Evolutionary conservation across 2,797 vertebrate genomes (phyloP).

Genomic region (Rhinatrema bivittatum): DNA sequence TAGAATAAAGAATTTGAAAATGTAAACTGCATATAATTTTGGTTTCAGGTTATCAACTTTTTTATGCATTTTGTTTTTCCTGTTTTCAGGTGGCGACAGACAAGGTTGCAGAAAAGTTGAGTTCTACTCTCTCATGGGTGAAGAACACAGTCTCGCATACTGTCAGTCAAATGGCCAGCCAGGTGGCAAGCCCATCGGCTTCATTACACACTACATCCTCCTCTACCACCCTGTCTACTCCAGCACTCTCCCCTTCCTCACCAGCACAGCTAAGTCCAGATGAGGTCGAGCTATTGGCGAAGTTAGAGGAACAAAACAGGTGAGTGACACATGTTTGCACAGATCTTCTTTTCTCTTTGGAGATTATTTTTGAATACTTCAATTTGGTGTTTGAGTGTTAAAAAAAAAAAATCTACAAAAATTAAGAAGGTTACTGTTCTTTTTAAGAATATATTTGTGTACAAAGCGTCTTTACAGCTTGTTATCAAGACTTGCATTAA

Average conservation of each 20-base stretch:
- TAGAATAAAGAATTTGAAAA: too few species aligned
- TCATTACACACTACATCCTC: slow-evolving; percentile 72
- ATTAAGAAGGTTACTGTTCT: too few species aligned
- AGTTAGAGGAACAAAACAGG: slow-evolving; percentile 97
- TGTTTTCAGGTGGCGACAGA: slow-evolving; percentile 92
- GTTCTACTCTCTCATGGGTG: slow-evolving; percentile 99
- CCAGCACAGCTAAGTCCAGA: slow-evolving; percentile 87
- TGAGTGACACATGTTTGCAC: slow-evolving; percentile 32
- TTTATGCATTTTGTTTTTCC: slow-evolving; percentile 9
- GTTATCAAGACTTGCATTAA: too few species aligned
- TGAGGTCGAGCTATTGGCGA: slow-evolving; percentile 87
- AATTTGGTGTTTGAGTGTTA: neutral
- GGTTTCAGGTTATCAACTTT: too few species aligned
- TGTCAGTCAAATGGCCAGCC: slow-evolving; percentile 99
- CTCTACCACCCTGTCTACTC: slow-evolving; percentile 79
- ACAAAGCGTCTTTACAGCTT: too few species aligned
- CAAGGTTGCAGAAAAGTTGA: slow-evolving; percentile 94
- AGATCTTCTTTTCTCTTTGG: neutral
- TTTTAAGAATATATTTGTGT: too few species aligned
- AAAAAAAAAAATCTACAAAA: too few species aligned
- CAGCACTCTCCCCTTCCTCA: slow-evolving; percentile 70
- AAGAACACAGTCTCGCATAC: slow-evolving; percentile 96
- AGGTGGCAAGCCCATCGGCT: slow-evolving; percentile 87
- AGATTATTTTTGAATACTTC: neutral
- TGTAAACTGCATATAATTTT: too few species aligned